phyloP scores from a whole-genome alignment of 1,140 invertebrate species.

The Papilio xuthus region DNA sequence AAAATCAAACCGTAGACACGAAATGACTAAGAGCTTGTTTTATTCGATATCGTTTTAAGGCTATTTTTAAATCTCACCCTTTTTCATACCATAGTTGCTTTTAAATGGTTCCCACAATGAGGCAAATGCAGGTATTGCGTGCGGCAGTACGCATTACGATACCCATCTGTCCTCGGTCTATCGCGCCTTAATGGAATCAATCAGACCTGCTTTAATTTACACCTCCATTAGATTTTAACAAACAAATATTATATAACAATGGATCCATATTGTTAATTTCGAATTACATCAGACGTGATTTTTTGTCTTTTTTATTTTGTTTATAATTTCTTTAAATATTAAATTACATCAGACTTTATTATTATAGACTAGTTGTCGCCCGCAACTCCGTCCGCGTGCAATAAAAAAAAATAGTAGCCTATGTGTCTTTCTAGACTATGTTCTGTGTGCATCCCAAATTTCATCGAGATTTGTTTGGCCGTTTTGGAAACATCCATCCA shows the following conservation, averaged over 20 bases:
- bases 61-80: slow-evolving; percentile 21
- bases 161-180: slow-evolving; percentile 62
- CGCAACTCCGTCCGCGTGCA: too few relatives aligned
- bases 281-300: neutral
- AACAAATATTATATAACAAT: slow-evolving; percentile 44
- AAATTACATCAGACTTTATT: too few relatives aligned
- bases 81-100: slow-evolving; percentile 5
- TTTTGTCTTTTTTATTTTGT: too few relatives aligned
- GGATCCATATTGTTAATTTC: slow-evolving; percentile 25
- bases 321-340: too few relatives aligned
- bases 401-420: too few relatives aligned
- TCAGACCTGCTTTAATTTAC: slow-evolving; percentile 61
- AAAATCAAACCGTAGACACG: neutral
- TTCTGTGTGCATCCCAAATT: too few relatives aligned
- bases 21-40: neutral
- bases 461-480: too few relatives aligned
- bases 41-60: neutral
- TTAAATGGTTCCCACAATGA: slow-evolving; percentile 40
- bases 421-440: too few relatives aligned
- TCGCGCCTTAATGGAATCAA: slow-evolving; percentile 71
- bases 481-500: too few relatives aligned
- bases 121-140: slow-evolving; percentile 74
- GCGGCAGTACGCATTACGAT: slow-evolving; percentile 54
- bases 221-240: slow-evolving; percentile 57
- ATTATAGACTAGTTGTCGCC: too few relatives aligned